phyloP scores from a whole-genome alignment of 35 echinoderm and acorn worm genomes.

The Acanthaster planci region DNA sequence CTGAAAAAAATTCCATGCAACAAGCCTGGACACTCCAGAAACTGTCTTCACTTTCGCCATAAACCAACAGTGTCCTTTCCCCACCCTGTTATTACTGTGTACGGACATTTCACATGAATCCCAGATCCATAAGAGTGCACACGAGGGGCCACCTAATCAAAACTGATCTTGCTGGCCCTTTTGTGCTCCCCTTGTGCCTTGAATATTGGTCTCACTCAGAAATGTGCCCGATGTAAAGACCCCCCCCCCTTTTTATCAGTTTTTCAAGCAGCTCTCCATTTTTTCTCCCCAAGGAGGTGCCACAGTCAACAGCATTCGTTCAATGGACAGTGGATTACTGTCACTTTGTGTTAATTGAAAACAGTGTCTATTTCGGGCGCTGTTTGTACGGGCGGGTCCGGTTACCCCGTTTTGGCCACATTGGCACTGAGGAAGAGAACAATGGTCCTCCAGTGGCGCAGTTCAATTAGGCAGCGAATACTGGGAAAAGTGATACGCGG shows the following conservation, averaged over 20 bases:
- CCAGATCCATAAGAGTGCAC: not conserved
- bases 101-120: not conserved
- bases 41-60: not conserved
- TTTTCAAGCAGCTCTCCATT: not conserved
- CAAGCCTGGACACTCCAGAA: not conserved
- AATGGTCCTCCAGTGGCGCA: not conserved
- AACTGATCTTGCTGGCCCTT: not conserved
- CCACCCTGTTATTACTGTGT: slow-evolving; percentile 9
- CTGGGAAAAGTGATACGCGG: slow-evolving; percentile 19
- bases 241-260: not conserved
- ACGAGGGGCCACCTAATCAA: not conserved
- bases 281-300: not conserved
- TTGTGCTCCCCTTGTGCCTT: too few species aligned
- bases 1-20: not conserved
- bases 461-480: slow-evolving; percentile 1
- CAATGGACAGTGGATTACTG: slow-evolving; percentile 1
- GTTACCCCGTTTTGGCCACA: slow-evolving; percentile 14
- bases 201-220: too few species aligned
- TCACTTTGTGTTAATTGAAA: slow-evolving; percentile 30
- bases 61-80: not conserved
- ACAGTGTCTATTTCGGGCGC: slow-evolving; percentile 17
- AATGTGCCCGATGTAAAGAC: too few species aligned
- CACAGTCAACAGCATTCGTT: not conserved
- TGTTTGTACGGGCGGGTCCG: not conserved
- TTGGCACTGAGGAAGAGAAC: not conserved